Evolutionary conservation across 2,888 invertebrate genomes (phyloP).

Genomic region (Embidobia sp.): DNA sequence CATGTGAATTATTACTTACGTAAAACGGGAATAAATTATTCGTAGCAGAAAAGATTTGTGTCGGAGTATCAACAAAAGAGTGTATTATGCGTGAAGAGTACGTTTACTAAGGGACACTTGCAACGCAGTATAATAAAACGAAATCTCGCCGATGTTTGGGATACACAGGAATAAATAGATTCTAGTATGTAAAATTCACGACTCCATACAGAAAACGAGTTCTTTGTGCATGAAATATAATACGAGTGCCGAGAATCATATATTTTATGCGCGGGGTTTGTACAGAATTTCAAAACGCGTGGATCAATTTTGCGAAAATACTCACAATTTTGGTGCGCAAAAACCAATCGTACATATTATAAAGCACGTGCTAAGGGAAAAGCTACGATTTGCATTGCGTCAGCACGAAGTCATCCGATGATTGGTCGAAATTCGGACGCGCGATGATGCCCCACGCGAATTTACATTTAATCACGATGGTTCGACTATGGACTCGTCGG

Average conservation of each 20-base stretch:
- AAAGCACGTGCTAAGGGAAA: too few species aligned
- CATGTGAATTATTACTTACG: background rate
- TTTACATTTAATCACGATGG: slow-evolving; percentile 31
- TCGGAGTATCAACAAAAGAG: slow-evolving; percentile 36
- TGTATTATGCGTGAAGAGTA: slow-evolving; percentile 52
- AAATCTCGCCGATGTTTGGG: slow-evolving; percentile 46
- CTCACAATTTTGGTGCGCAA: slow-evolving; percentile 24
- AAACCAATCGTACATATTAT: slow-evolving; percentile 9
- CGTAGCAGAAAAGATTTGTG: slow-evolving; percentile 22
- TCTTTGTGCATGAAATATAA: slow-evolving; percentile 55
- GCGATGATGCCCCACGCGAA: slow-evolving; percentile 6
- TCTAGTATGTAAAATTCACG: slow-evolving; percentile 48
- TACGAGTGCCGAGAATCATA: slow-evolving; percentile 19
- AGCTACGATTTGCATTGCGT: slow-evolving; percentile 27
- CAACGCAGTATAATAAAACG: slow-evolving; percentile 28
- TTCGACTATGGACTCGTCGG: background rate
- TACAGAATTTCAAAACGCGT: slow-evolving; percentile 14
- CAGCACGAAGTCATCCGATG: slow-evolving; percentile 16
- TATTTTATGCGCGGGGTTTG: slow-evolving; percentile 16
- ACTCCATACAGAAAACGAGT: slow-evolving; percentile 30
- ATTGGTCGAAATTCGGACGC: slow-evolving; percentile 25
- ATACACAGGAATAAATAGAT: slow-evolving; percentile 48
- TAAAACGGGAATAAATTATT: slow-evolving; percentile 35
- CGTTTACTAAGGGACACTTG: slow-evolving; percentile 43
- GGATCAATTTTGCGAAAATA: slow-evolving; percentile 30